phyloP scores from a whole-genome alignment of 2,797 vertebrate species.

The Mastacembelus armatus region DNA sequence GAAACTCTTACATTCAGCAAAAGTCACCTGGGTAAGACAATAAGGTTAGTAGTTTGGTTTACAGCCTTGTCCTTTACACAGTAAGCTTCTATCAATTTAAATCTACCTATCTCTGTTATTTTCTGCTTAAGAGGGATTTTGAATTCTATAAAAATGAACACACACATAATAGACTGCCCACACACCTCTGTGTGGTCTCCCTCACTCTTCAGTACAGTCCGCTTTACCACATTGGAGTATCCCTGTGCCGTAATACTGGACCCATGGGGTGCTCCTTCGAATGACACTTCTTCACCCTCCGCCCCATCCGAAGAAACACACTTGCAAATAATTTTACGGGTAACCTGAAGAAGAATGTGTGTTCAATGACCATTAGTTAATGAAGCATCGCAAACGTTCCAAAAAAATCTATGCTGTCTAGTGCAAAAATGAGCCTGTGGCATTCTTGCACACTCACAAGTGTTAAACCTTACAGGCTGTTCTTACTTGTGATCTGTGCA shows the following conservation, averaged over 20 bases:
- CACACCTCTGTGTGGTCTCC: slow-evolving; percentile 90
- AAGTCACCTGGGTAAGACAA: slow-evolving; percentile 83
- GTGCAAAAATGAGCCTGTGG: not conserved
- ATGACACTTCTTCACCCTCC: slow-evolving; percentile 83
- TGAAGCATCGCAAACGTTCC: not conserved
- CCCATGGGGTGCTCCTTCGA: slow-evolving; percentile 82
- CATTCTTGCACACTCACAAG: not conserved
- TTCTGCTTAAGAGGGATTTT: not conserved
- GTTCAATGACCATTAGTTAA: slow-evolving; percentile 8
- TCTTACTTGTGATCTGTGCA: not conserved
- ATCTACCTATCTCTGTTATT: not conserved
- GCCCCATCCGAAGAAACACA: slow-evolving; percentile 86
- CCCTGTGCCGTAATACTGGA: slow-evolving; percentile 79
- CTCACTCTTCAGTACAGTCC: slow-evolving; percentile 90
- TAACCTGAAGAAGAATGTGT: slow-evolving; percentile 81
- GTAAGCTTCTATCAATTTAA: not conserved
- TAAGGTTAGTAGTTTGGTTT: not conserved
- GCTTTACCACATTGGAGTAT: slow-evolving; percentile 89
- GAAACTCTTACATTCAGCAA: slow-evolving; percentile 82
- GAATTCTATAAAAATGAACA: not conserved
- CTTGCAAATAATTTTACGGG: slow-evolving; percentile 89
- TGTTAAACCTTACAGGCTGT: not conserved
- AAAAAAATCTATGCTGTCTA: not conserved
- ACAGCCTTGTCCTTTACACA: not conserved
- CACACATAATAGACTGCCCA: not conserved